Evolutionary conservation across 2,113 vertebrate species (phyloP), one percentile per base, ranked within the genome.

Genomic region (Neofelis nebulosa): DNA sequence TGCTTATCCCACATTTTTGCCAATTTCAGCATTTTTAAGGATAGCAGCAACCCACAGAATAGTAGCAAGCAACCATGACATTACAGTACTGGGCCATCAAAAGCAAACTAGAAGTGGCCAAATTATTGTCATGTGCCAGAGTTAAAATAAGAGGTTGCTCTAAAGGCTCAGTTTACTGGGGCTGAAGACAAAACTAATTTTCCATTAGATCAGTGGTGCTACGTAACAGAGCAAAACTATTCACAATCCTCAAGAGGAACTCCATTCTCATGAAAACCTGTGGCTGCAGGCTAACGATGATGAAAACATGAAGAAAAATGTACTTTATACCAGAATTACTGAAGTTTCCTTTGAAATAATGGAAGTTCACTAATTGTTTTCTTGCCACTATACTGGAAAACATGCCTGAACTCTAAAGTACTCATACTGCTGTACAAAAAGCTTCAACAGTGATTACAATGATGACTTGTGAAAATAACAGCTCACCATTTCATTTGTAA

Each of bases 401-500:
- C 41, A 92, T 36, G 31, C 78, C 55, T 65, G 76, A 90, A 78
- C 29, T 84, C 29, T 38, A 89, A 55, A 73, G 18, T 52, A 85
- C 94, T 90, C 13, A 97, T 66, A 93, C 96, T 48, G 48, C 78
- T 55, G 11, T 33, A 25, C 68, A 74, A 21, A 86, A 66, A 85
- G 12, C 50, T 50, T 50, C 50, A 76, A 86, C 36, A 95, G 11
- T 4, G 66, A 88, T 61, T 52, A 96, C 63, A 55, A 45, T 0
- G 84, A 3, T 80, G 12, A 61, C 23, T 66, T 91, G 66, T 65
- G 21, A 95, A 48, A 82, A 36, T 25, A 85, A 68, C 0, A 73
- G 74, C 98, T 98, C 96, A 99, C 99, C 99, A 99, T 99, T 97
- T 99, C 99, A 98, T 99, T 99, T 91, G 99, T 99, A 96, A 99